Evolutionary conservation across 2,113 vertebrate genomes (phyloP).

Genomic region (Psettodes erumei): DNA sequence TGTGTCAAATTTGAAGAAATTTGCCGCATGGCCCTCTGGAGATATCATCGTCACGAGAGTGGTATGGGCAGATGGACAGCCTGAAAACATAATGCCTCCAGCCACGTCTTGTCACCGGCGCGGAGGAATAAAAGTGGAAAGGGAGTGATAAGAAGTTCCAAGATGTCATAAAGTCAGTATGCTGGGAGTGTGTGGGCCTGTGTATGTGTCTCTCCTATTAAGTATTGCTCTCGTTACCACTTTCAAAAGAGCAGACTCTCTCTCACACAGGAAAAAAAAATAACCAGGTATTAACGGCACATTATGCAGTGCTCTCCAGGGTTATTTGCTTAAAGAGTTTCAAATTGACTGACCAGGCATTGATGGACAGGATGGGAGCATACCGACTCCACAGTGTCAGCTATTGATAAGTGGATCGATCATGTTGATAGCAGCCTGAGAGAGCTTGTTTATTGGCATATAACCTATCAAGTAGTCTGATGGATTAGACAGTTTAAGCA

Average conservation of each 20-base stretch:
- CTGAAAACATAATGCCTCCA: not conserved
- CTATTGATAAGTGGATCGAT: constrained; percentile 69
- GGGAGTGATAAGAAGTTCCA: constrained; percentile 40
- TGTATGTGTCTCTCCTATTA: constrained; percentile 1
- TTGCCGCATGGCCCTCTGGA: no score
- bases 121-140: constrained; percentile 4
- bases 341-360: constrained; percentile 63
- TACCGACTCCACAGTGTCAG: constrained; percentile 61
- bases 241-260: constrained; percentile 6
- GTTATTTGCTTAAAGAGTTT: constrained; percentile 61
- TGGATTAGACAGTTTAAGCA: constrained; percentile 54
- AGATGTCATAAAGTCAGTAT: constrained; percentile 25
- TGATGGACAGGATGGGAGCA: constrained; percentile 62
- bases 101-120: not conserved
- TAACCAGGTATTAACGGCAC: constrained; percentile 16
- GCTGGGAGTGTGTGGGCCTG: constrained; percentile 7
- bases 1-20: no score
- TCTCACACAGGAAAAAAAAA: not conserved
- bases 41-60: not conserved
- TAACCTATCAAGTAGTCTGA: constrained; percentile 53
- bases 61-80: not conserved
- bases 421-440: constrained; percentile 48
- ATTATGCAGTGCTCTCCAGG: constrained; percentile 12
- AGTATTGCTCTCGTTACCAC: constrained; percentile 4
- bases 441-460: constrained; percentile 67